phyloP scores from a whole-genome alignment of 1,140 invertebrate species.

The Diploscapter pachys region DNA sequence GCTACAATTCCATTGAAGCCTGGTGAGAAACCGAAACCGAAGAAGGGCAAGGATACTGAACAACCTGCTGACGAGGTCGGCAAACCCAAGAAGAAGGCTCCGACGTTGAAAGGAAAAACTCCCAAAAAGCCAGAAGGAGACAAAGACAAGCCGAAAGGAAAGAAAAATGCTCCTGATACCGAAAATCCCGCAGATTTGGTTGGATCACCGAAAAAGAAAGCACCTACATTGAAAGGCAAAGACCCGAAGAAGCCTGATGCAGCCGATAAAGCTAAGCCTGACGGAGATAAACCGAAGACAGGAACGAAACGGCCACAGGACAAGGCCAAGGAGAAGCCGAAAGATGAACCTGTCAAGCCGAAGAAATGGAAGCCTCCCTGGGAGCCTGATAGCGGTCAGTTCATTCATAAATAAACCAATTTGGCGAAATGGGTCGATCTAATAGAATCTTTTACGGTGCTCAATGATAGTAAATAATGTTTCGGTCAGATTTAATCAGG shows the following conservation, averaged over 20 bases:
- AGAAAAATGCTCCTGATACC: conserved; percentile 6
- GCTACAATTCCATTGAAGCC: conserved; percentile 18
- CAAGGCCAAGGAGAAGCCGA: not conserved
- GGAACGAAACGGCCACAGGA: not conserved
- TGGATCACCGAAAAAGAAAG: not conserved
- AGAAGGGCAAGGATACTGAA: conserved; percentile 7
- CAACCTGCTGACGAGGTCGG: conserved; percentile 10
- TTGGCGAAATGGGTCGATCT: no score
- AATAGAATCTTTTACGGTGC: no score
- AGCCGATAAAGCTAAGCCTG: conserved; percentile 5
- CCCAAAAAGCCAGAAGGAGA: conserved; percentile 9
- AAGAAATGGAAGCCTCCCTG: no score
- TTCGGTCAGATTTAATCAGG: no score
- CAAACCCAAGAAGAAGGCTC: conserved; percentile 4
- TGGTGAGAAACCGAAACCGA: conserved; percentile 2
- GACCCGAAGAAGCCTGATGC: conserved; percentile 8
- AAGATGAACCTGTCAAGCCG: not conserved
- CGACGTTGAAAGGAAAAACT: conserved; percentile 10
- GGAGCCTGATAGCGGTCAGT: no score
- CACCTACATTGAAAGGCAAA: conserved; percentile 2
- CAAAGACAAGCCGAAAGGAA: conserved; percentile 4
- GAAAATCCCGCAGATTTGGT: conserved; percentile 1
- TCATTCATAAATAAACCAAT: no score
- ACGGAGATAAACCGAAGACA: conserved; percentile 3
- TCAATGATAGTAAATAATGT: no score